Evolutionary conservation across 2,113 vertebrate genomes (phyloP).

Genomic region (Myxocyprinus asiaticus): DNA sequence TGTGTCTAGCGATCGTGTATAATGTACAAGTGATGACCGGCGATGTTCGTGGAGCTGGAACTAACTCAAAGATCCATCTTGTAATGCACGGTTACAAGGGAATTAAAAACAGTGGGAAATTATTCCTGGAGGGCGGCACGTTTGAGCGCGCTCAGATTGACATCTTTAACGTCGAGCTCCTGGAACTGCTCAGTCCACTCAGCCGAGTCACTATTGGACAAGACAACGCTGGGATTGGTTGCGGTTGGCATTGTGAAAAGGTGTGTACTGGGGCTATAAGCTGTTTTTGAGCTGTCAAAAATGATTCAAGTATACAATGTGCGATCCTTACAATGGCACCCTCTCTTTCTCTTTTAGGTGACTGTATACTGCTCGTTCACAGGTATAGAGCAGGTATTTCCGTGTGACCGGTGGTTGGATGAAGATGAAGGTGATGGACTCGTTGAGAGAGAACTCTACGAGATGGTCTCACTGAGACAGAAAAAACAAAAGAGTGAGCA

Average conservation of each 20-base stretch:
- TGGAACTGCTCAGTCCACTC: constrained; percentile 90
- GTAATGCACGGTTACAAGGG: constrained; percentile 91
- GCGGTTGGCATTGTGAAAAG: constrained; percentile 98
- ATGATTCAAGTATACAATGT: neutral
- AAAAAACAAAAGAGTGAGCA: constrained; percentile 84
- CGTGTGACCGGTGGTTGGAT: constrained; percentile 91
- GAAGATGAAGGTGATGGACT: constrained; percentile 92
- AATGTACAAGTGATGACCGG: constrained; percentile 93
- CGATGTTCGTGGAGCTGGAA: constrained; percentile 88
- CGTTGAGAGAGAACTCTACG: constrained; percentile 91
- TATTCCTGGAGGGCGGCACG: constrained; percentile 93
- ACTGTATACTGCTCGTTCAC: constrained; percentile 94
- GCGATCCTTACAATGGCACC: neutral
- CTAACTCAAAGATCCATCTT: constrained; percentile 95
- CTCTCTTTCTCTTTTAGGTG: constrained; percentile 73
- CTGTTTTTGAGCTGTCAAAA: constrained; percentile 2
- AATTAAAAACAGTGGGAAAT: constrained; percentile 90
- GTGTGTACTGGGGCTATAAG: constrained; percentile 71
- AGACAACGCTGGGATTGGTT: constrained; percentile 85
- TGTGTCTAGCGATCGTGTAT: constrained; percentile 84
- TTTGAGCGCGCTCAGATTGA: constrained; percentile 91
- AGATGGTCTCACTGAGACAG: constrained; percentile 94
- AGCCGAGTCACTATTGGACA: constrained; percentile 94
- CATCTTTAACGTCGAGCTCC: constrained; percentile 91
- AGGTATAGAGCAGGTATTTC: constrained; percentile 93